Evolutionary conservation across 2,888 invertebrate genomes (phyloP), one percentile per base, ranked within the genome.

Genomic region (Philaethria dido): DNA sequence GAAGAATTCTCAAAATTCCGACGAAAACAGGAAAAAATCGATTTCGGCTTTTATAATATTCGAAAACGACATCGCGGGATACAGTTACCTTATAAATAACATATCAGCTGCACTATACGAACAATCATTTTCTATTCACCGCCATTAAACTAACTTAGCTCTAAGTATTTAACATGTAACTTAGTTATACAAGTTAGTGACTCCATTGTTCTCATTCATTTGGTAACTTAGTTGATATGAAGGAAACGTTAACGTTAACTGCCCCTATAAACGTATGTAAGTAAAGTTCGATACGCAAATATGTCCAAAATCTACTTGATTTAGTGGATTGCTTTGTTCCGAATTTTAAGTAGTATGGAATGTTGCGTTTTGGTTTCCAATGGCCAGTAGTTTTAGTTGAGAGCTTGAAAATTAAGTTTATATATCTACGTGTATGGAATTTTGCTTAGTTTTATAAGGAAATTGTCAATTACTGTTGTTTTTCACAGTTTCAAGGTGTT

Each of bases 181-280:
- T 67, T 52, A 67, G 62, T 65, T 66, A 54, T 66, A 68, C 60
- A 64, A 62, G 69, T 67, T 57, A 64, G 62, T 64, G 59, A 62
- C 61, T 60, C 54, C 50, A 65, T 67, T 63, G 50, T 65, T 54
- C 55, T 60, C 63, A 63, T 69, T 68, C 63, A 67, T 67, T 64
- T 54, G 44, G 44, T 66, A 66, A 67, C 52, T 44, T 33, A 69
- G 55, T 69, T 65, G 64, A 64, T 42, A 62, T 42, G 60, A 60
- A 63, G 64, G 47, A 39, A 52, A 54, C 60, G 8, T 47, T 44
- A 52, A 54, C 60, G 8, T 47, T 44, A 59, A 62, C 62, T 33
- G 44, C 18, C 18, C 33, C 33, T 59, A 16, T 60, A 54, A 54
- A 54, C 22, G 44, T 63, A 54, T 68, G 52, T 52, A 54, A 59